These are phyloP conservation scores for Yponomeuta evonymella DNA, from an alignment of 2,888 invertebrate species.

Conservation along the genomic window DNA sequence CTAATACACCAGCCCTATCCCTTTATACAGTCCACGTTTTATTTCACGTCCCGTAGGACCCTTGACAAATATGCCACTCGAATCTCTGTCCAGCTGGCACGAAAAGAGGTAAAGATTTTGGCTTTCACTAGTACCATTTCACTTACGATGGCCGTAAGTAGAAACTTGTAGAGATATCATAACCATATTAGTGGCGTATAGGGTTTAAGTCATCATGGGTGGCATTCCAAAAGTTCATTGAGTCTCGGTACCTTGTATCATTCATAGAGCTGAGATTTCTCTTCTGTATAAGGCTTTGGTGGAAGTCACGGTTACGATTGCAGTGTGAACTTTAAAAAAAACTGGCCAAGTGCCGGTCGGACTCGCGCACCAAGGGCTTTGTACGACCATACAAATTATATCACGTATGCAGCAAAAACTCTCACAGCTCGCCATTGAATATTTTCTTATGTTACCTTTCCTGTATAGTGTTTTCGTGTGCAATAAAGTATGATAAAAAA, in stretches of 20 bases:
- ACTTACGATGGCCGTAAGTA: conserved; percentile 7
- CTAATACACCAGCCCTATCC: too few species aligned
- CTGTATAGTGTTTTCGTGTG: too few species aligned
- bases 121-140: conserved; percentile 14
- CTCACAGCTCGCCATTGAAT: too few species aligned
- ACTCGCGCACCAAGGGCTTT: too few species aligned
- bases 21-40: too few species aligned
- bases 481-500: too few species aligned
- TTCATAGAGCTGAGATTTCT: conserved; percentile 11
- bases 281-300: neutral
- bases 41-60: too few species aligned
- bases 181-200: conserved; percentile 1
- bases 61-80: neutral
- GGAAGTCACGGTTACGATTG: conserved; percentile 9
- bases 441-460: too few species aligned
- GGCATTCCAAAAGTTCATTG: conserved; percentile 12
- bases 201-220: conserved; percentile 10
- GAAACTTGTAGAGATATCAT: conserved; percentile 7
- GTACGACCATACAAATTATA: too few species aligned
- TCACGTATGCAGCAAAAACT: too few species aligned
- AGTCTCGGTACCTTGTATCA: neutral
- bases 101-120: conserved; percentile 3
- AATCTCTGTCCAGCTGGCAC: neutral
- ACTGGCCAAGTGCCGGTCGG: neutral
- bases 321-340: neutral